phyloP scores from a whole-genome alignment of 2,888 invertebrate species.

The Congeria kusceri region DNA sequence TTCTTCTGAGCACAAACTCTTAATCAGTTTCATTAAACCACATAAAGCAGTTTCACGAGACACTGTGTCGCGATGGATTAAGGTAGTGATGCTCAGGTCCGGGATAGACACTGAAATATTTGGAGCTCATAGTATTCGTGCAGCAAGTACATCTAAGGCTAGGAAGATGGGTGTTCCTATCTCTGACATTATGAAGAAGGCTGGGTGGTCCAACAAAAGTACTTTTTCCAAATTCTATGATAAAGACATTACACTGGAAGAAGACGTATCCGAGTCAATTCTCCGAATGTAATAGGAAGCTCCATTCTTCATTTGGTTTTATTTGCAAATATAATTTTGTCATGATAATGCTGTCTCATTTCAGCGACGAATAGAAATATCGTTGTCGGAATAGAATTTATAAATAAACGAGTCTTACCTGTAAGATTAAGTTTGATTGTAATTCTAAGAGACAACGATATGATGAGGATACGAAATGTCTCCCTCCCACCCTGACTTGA shows the following conservation, averaged over 20 bases:
- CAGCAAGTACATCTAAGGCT: slow-evolving; percentile 26
- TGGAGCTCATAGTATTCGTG: slow-evolving; percentile 24
- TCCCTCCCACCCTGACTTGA: too few relatives aligned
- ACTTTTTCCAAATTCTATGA: slow-evolving; percentile 29
- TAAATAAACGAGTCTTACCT: slow-evolving; percentile 9
- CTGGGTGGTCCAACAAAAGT: slow-evolving; percentile 23
- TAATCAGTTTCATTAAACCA: slow-evolving; percentile 20
- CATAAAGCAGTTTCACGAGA: slow-evolving; percentile 14
- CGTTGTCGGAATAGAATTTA: slow-evolving; percentile 2
- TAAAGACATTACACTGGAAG: background rate
- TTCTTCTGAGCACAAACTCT: background rate
- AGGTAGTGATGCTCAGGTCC: slow-evolving; percentile 15
- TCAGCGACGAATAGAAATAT: background rate
- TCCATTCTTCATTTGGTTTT: too few relatives aligned
- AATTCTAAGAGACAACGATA: background rate
- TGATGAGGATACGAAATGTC: too few relatives aligned
- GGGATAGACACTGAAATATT: slow-evolving; percentile 17
- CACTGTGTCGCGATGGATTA: slow-evolving; percentile 30
- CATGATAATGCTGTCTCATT: slow-evolving; percentile 3
- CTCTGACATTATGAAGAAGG: slow-evolving; percentile 14
- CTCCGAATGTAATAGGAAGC: too few relatives aligned
- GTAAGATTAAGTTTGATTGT: background rate
- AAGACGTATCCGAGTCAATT: background rate
- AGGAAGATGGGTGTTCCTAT: slow-evolving; percentile 15
- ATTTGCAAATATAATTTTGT: background rate